Evolutionary conservation across 1,140 invertebrate species (phyloP).

Genomic region (Heterodera carotae): DNA sequence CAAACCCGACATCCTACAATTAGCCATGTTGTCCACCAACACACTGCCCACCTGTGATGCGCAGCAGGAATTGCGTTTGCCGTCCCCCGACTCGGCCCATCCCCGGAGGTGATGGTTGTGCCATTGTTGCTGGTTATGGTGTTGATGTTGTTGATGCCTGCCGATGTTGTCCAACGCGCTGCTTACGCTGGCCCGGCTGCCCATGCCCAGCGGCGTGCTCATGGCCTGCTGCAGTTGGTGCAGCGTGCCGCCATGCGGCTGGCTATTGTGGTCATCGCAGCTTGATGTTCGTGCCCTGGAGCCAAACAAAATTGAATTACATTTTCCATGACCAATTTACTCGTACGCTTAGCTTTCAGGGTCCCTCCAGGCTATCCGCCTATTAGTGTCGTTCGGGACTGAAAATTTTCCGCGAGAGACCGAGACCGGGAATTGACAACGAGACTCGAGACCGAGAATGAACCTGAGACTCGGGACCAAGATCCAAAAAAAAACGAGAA

Average conservation of each 20-base stretch:
- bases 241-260: not conserved
- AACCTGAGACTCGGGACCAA: too few species aligned
- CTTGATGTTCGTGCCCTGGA: slow-evolving; percentile 25
- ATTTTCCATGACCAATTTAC: too few species aligned
- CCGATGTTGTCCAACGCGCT: not conserved
- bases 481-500: too few species aligned
- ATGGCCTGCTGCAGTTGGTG: not conserved
- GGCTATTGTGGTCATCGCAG: slow-evolving; percentile 14
- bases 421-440: too few species aligned
- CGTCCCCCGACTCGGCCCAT: not conserved
- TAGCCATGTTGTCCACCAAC: not conserved
- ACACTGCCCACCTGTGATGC: not conserved
- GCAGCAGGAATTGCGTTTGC: slow-evolving; percentile 4
- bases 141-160: not conserved
- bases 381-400: too few species aligned
- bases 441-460: too few species aligned
- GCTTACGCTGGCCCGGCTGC: not conserved
- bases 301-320: too few species aligned
- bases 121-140: not conserved
- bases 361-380: too few species aligned
- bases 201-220: slow-evolving; percentile 1
- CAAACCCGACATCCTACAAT: too few species aligned
- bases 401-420: too few species aligned
- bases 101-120: not conserved
- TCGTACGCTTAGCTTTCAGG: too few species aligned